phyloP scores from a whole-genome alignment of 2,113 vertebrate species.

The Chunga burmeisteri region DNA sequence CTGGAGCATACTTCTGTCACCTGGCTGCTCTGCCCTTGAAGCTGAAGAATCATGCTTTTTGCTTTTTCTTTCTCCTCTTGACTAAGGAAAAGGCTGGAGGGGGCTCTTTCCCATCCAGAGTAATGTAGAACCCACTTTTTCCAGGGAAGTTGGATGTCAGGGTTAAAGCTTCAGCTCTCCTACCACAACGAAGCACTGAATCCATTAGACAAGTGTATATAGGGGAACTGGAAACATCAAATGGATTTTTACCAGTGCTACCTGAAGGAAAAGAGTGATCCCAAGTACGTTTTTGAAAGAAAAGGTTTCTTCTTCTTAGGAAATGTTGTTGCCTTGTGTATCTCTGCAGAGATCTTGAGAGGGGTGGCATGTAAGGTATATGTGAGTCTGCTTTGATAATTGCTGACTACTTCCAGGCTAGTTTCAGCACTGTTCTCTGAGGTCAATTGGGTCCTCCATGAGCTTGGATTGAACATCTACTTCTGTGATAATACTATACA shows the following conservation, averaged over 20 bases:
- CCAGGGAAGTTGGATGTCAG: background rate
- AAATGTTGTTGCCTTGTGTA: background rate
- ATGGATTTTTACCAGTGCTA: background rate
- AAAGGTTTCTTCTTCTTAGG: background rate
- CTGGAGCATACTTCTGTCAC: background rate
- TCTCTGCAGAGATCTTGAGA: background rate
- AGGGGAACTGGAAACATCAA: background rate
- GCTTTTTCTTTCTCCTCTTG: background rate
- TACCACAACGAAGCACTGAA: background rate
- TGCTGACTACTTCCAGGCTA: background rate
- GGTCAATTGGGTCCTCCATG: background rate
- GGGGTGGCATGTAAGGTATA: background rate
- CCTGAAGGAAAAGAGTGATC: background rate
- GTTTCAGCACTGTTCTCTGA: background rate
- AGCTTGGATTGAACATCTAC: background rate
- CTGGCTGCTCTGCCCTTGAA: background rate
- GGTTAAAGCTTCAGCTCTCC: background rate
- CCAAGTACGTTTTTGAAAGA: background rate
- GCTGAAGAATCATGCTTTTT: background rate
- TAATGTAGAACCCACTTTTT: background rate
- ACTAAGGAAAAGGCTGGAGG: background rate
- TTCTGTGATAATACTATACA: background rate
- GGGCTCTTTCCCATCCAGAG: background rate
- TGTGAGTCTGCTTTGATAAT: background rate
- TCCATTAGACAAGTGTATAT: background rate